Base-by-base conservation (phyloP, 2,797 vertebrate genomes). In the Mallotus villosus region DNA sequence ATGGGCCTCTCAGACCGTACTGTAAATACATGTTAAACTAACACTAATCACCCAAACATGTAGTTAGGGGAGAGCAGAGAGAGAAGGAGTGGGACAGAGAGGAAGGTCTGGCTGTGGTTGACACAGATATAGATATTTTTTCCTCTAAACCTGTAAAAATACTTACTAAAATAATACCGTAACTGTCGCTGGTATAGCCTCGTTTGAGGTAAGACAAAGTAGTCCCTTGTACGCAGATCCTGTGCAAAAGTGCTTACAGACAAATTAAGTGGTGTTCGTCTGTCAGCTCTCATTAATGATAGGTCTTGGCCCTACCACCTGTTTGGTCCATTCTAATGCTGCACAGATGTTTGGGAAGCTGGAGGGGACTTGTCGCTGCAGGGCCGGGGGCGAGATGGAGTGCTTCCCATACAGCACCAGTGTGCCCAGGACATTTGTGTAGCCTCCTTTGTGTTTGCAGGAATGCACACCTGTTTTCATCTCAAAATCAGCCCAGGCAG, bases 271-370 rank as follows among this genome's bases (percentile, higher is more conserved):
- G 14, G 51, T 57, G 57, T 74, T 81, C 69, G 69, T 84, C 87
- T 75, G 84, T 89, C 86, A 65, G 78, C 86, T 58, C 67, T 65
- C 77, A 78, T 84, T 85, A 88, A 88, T 89, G 83, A 88, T 80
- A 73, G 81, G 80, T 82, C 76, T 60, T 9, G 32, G 67, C 72
- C 78, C 76, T 49, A 63, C 84, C 85, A 89, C 78, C 85, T 89
- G 85, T 75, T 82, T 80, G 68, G 59, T 72, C 74, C 74, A 73
- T 78, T 80, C 71, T 60, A 53, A 53, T 77, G 69, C 60, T 76
- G 71, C 73, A 57, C 81, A 85, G 85, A 85, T 85, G 84, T 84
- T 85, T 83, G 27, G 65, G 71, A 78, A 73, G 78, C 82, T 74
- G 70, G 68, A 78, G 82, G 75, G 74, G 74, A 17, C 8, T 68